Percentiles rank a stretch among this genome's conserved stretches.
phyloP scores from a whole-genome alignment of 2,888 invertebrate species.

The Baccha elongata region DNA sequence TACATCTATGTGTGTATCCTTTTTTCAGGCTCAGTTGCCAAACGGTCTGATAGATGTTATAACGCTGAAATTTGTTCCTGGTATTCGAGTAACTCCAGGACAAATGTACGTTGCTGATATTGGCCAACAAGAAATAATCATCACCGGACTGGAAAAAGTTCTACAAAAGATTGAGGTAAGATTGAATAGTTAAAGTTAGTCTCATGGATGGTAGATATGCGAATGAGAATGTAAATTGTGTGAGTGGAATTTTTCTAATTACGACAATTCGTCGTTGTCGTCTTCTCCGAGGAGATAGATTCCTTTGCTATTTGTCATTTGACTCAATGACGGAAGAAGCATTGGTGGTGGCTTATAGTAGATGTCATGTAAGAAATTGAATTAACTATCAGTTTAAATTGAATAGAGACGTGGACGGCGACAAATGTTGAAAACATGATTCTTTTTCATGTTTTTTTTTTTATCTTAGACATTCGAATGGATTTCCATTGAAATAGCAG shows the following conservation, averaged over 20 bases:
- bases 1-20: constrained; percentile 41
- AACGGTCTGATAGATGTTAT: constrained; percentile 79
- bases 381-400: constrained; percentile 58
- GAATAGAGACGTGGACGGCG: constrained; percentile 33
- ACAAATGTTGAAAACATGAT: constrained; percentile 46
- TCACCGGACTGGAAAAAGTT: constrained; percentile 84
- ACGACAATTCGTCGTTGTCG: constrained; percentile 46
- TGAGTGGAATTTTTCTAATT: constrained; percentile 43
- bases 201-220: neutral
- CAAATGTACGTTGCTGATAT: constrained; percentile 77
- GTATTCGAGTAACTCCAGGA: constrained; percentile 79
- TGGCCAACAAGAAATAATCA: constrained; percentile 80
- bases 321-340: constrained; percentile 30
- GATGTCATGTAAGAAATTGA: constrained; percentile 37
- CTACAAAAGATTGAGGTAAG: constrained; percentile 83
- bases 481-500: constrained; percentile 40
- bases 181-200: constrained; percentile 41
- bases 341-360: constrained; percentile 1
- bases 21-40: constrained; percentile 78
- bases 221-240: neutral
- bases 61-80: constrained; percentile 81
- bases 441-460: constrained; percentile 42
- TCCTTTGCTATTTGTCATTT: constrained; percentile 47
- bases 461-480: constrained; percentile 20
- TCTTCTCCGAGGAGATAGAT: constrained; percentile 34